Percentiles rank a stretch among this genome's conserved stretches.
Conservation (phyloP, 2,888 invertebrate species). For the Agrotis ipsilon region DNA sequence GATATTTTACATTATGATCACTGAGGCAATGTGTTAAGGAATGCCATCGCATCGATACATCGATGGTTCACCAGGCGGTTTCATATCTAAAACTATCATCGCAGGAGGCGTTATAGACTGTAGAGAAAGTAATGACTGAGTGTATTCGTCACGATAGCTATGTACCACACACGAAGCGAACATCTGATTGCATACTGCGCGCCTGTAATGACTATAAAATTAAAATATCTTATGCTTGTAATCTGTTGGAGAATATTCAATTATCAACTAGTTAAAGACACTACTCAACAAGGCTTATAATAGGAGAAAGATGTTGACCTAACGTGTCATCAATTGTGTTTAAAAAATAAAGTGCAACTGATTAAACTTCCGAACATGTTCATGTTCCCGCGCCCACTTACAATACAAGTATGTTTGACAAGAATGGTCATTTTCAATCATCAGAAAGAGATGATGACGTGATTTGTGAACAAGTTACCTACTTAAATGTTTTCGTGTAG, state of each 20-base stretch:
- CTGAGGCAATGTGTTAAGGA: constrained; percentile 57
- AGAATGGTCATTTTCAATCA: constrained; percentile 43
- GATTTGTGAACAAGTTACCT: constrained; percentile 49
- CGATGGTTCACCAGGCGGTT: constrained; percentile 69
- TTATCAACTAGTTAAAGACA: constrained; percentile 58
- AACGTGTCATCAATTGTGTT: constrained; percentile 45
- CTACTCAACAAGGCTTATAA: constrained; percentile 49
- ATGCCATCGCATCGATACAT: constrained; percentile 70
- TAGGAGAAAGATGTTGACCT: constrained; percentile 48
- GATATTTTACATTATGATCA: constrained; percentile 61
- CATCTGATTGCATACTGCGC: constrained; percentile 72
- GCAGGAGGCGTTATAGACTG: constrained; percentile 80
- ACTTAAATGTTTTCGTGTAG: constrained; percentile 54
- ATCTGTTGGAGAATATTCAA: constrained; percentile 57
- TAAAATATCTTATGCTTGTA: constrained; percentile 60
- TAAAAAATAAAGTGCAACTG: constrained; percentile 50
- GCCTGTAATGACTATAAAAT: constrained; percentile 60
- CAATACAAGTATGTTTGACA: constrained; percentile 29
- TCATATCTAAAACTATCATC: constrained; percentile 81
- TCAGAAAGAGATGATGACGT: constrained; percentile 49
- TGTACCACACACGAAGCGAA: constrained; percentile 83
- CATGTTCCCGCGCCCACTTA: constrained; percentile 19
- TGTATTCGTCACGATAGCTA: constrained; percentile 81
- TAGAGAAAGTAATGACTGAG: constrained; percentile 82
- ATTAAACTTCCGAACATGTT: constrained; percentile 42